A percentile compares a stretch with the other conserved stretches of the same genome.
These are phyloP conservation scores for Mirza zaza DNA, from an alignment of 2,113 vertebrate species.

Conservation along the genomic window DNA sequence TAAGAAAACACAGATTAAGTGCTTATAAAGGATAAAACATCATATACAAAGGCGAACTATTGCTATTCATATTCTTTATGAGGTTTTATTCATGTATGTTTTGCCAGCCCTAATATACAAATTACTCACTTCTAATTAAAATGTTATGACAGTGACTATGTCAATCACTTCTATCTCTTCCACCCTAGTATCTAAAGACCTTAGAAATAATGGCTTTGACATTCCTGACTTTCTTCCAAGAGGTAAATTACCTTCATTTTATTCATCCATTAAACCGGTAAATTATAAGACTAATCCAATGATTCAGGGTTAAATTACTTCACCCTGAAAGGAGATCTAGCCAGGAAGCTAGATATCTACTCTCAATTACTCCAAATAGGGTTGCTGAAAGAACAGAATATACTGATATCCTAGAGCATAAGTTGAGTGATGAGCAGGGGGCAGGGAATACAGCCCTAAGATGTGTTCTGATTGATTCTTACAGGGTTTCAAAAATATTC, in stretches of 20 bases:
- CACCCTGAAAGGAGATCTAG: conserved; percentile 11
- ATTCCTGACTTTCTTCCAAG: conserved; percentile 61
- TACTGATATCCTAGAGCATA: neutral
- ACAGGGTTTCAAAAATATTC: neutral
- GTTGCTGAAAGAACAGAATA: neutral
- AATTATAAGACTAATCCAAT: conserved; percentile 48
- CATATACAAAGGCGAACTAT: neutral
- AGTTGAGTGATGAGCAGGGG: neutral
- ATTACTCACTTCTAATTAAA: conserved; percentile 65
- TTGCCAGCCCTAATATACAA: conserved; percentile 38
- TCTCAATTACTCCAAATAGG: neutral
- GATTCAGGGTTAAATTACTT: conserved; percentile 58
- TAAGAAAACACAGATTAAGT: neutral
- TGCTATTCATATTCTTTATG: neutral
- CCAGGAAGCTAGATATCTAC: conserved; percentile 22
- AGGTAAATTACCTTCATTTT: conserved; percentile 56
- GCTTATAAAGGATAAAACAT: neutral
- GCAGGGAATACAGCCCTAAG: neutral
- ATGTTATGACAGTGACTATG: conserved; percentile 30
- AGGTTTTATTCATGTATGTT: conserved; percentile 5
- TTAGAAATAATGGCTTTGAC: conserved; percentile 62
- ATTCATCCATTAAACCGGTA: conserved; percentile 26
- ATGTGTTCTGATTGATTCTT: neutral
- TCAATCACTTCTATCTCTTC: neutral
- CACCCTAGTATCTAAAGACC: conserved; percentile 8